Base-by-base conservation (phyloP, 2,113 vertebrate species). In the Pontoporia blainvillei region DNA sequence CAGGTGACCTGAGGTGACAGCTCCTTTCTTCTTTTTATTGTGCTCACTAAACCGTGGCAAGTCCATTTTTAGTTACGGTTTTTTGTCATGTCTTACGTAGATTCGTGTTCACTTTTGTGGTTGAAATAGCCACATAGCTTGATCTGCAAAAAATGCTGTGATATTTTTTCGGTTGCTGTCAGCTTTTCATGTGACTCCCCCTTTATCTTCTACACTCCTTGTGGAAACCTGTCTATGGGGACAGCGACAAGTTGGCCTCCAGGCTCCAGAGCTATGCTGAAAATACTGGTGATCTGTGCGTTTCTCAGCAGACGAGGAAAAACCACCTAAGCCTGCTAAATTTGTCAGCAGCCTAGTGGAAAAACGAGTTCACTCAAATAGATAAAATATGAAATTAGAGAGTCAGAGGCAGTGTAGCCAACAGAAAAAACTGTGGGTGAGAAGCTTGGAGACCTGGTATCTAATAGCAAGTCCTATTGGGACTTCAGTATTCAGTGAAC, bases 1-100 rank as follows among this genome's bases (percentile, higher is more conserved):
- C 18, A 34, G 4, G 49, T 6, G 59, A 20, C 54, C 62, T 13
- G 5, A 9, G 39, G 21, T 1, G 34, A 3, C 34, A 31, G 14
- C 7, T 69, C 41, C 41, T 4, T 69, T 66, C 17, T 10, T 41
- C 20, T 79, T 62, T 39, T 31, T 29, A 6, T 3, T 3, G 11
- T n/a, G 82, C 73, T 59, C 20, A 2, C 44, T 0, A 1, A 27
- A 14, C 41, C 2, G 12, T 1, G 8, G 25, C 49, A 46, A 20
- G 1, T 10, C 9, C 4, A 20, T 69, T 31, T 20, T 75, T 71
- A 34, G 44, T 62, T 17, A 21, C 20, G 29, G 5, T 41, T 36
- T 34, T 34, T 84, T 36, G 11, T 71, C 41, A 6, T 0, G 0
- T 62, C 62, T 11, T 20, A 6, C 13, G 0, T 6, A 39, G 81